Conservation (phyloP, 2,888 invertebrate species). For the Iselma pallidipennis region DNA sequence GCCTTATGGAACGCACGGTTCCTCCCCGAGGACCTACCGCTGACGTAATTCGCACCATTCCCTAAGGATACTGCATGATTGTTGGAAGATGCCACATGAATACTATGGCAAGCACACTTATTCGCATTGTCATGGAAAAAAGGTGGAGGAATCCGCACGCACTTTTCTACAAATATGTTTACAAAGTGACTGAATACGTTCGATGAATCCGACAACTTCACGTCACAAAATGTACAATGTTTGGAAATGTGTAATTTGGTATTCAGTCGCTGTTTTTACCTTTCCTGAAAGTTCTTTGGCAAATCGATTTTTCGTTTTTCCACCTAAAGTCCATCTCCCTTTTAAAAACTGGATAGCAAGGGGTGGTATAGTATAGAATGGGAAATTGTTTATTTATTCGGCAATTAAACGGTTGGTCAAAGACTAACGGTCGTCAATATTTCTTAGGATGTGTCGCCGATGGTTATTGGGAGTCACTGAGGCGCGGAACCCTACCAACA, state of each 20-base stretch:
- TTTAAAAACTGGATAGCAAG: too few relatives aligned
- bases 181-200: slow-evolving; percentile 27
- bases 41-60: slow-evolving; percentile 54
- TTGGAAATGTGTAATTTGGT: not conserved
- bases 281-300: not conserved
- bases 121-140: slow-evolving; percentile 49
- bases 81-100: slow-evolving; percentile 53
- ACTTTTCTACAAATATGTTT: slow-evolving; percentile 27
- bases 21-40: slow-evolving; percentile 43
- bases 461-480: slow-evolving; percentile 47
- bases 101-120: slow-evolving; percentile 50
- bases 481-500: slow-evolving; percentile 38
- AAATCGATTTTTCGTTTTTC: too few relatives aligned
- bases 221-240: not conserved
- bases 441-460: slow-evolving; percentile 44
- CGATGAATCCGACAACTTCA: slow-evolving; percentile 1
- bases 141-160: slow-evolving; percentile 29
- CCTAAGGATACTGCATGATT: slow-evolving; percentile 52
- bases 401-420: slow-evolving; percentile 43
- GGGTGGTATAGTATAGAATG: not conserved
- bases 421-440: slow-evolving; percentile 43
- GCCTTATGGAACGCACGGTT: slow-evolving; percentile 49
- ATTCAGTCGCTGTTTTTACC: not conserved
- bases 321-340: too few relatives aligned
- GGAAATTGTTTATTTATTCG: slow-evolving; percentile 42